phyloP scores from a whole-genome alignment of 2,888 invertebrate genomes.

The Torymus aiolomorphi region DNA sequence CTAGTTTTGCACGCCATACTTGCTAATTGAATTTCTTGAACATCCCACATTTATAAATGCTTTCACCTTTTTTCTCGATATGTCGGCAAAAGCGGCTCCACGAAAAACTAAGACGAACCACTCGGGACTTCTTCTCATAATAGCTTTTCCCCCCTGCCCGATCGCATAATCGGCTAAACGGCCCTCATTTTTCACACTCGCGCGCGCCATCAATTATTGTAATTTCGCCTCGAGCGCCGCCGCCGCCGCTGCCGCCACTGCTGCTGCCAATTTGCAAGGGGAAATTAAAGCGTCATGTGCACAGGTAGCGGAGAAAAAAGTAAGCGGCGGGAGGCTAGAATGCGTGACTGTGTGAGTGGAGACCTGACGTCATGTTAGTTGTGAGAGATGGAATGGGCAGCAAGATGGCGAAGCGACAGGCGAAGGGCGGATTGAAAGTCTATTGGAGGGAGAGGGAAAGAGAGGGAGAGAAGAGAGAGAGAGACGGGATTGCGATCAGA shows the following conservation, averaged over 20 bases:
- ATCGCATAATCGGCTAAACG: background rate
- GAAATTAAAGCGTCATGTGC: slow-evolving; percentile 17
- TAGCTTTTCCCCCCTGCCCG: too few relatives aligned
- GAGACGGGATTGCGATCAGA: background rate
- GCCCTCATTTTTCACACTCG: background rate
- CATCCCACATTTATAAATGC: too few relatives aligned
- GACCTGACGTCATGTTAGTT: background rate
- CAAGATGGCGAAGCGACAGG: background rate
- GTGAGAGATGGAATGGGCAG: background rate
- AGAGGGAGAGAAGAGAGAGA: background rate
- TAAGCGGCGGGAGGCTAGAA: background rate
- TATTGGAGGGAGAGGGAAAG: background rate
- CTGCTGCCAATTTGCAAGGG: slow-evolving; percentile 20
- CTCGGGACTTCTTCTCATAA: too few relatives aligned
- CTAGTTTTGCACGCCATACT: too few relatives aligned
- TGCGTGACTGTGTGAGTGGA: background rate
- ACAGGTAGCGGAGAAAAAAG: too few relatives aligned
- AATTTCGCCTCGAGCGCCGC: background rate
- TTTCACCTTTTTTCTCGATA: too few relatives aligned
- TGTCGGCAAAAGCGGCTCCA: too few relatives aligned
- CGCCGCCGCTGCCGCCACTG: too few relatives aligned
- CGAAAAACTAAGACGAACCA: too few relatives aligned
- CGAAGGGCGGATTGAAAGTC: background rate
- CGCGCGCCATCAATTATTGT: slow-evolving; percentile 6
- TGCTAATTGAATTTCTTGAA: too few relatives aligned